Percentiles rank a stretch among this genome's conserved stretches.
Conservation (phyloP, 2,888 invertebrate species). For the Xanthorhoe spadicearia region DNA sequence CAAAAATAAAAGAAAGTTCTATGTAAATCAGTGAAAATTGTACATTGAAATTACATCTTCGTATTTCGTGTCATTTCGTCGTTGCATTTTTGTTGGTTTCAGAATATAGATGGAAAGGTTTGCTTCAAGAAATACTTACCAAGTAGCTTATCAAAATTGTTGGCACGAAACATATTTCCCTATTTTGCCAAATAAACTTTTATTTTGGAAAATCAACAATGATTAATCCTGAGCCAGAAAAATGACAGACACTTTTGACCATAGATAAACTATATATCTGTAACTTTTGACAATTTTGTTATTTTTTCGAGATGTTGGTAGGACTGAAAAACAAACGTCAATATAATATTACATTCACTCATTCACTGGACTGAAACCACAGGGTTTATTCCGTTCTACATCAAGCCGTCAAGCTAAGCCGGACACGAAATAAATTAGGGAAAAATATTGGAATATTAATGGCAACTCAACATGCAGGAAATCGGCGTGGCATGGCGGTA, state of each 20-base stretch:
- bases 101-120: slow-evolving; percentile 9
- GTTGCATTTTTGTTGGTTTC: slow-evolving; percentile 11
- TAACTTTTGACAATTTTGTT: slow-evolving; percentile 74
- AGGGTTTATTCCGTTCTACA: neutral
- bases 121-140: slow-evolving; percentile 73
- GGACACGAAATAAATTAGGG: too few relatives aligned
- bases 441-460: slow-evolving; percentile 3
- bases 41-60: slow-evolving; percentile 25
- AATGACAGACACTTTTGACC: slow-evolving; percentile 81
- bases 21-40: slow-evolving; percentile 39
- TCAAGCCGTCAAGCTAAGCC: neutral
- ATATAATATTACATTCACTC: slow-evolving; percentile 7
- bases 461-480: neutral
- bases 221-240: slow-evolving; percentile 72
- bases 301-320: slow-evolving; percentile 49
- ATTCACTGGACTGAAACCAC: slow-evolving; percentile 4
- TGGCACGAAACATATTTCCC: slow-evolving; percentile 85
- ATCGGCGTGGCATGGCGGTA: too few relatives aligned
- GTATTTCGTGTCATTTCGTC: slow-evolving; percentile 9
- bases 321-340: slow-evolving; percentile 28
- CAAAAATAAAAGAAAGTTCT: slow-evolving; percentile 41
- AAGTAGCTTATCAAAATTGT: slow-evolving; percentile 87
- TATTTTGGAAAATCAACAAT: slow-evolving; percentile 75
- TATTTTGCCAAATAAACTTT: slow-evolving; percentile 60
- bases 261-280: too few relatives aligned